A percentile compares a stretch with the other conserved stretches of the same genome.
These are phyloP conservation scores for Xenopus borealis DNA, from an alignment of 2,113 vertebrate species.

Conservation along the genomic window DNA sequence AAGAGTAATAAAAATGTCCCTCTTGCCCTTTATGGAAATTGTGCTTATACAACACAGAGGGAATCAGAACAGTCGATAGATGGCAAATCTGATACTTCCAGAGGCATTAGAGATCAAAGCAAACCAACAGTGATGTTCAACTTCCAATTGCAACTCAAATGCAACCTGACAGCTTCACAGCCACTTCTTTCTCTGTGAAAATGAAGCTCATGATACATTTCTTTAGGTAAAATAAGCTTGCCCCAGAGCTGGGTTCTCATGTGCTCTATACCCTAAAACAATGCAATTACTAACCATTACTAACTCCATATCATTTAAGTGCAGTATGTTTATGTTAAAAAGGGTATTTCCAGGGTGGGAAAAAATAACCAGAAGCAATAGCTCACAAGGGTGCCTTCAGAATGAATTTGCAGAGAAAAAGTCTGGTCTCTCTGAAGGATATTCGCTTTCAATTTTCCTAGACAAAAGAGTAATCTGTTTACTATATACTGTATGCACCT, in stretches of 20 bases:
- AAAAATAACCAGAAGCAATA: conserved; percentile 31
- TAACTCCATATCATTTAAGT: conserved; percentile 36
- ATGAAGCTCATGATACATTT: conserved; percentile 43
- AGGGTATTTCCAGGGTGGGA: conserved; percentile 44
- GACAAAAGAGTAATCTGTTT: conserved; percentile 27
- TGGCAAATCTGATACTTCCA: conserved; percentile 62
- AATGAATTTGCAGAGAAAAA: conserved; percentile 1
- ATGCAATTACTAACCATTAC: conserved; percentile 49
- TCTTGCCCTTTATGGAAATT: conserved; percentile 60
- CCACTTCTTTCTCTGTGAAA: conserved; percentile 46
- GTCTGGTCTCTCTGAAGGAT: conserved; percentile 39
- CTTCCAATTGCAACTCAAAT: conserved; percentile 53
- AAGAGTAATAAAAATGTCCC: conserved; percentile 52
- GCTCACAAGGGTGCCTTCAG: conserved; percentile 26
- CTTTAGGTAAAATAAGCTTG: conserved; percentile 47
- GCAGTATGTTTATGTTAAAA: conserved; percentile 44
- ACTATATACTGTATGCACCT: neutral
- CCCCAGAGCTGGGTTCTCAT: conserved; percentile 47
- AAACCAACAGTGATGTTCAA: conserved; percentile 55
- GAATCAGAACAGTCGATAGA: conserved; percentile 59
- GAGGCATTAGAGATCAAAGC: conserved; percentile 57
- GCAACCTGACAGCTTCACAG: conserved; percentile 55
- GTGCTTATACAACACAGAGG: conserved; percentile 61
- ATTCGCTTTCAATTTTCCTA: conserved; percentile 46
- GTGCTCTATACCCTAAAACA: conserved; percentile 42